phyloP scores from a whole-genome alignment of 2,888 invertebrate species.

The Congeria kusceri region DNA sequence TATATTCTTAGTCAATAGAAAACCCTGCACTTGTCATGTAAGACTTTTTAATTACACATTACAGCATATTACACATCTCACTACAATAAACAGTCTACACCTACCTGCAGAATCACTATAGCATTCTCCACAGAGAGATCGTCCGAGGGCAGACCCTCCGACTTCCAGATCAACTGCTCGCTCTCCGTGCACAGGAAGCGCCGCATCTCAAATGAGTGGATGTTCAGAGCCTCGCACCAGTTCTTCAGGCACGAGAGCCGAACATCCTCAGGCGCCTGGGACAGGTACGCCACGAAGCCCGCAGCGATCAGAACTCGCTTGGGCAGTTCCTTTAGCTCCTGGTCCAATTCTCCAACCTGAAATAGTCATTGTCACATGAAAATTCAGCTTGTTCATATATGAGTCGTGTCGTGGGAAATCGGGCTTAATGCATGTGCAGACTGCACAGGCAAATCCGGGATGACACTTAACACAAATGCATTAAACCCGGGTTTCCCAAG shows the following conservation, averaged over 20 bases:
- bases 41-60: too few relatives aligned
- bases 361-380: too few relatives aligned
- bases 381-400: too few relatives aligned
- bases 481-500: too few relatives aligned
- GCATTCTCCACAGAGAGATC: conserved; percentile 93
- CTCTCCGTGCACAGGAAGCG: conserved; percentile 89
- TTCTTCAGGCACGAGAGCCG: conserved; percentile 87
- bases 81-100: too few relatives aligned
- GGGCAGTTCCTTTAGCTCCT: conserved; percentile 89
- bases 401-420: too few relatives aligned
- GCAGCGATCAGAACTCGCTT: conserved; percentile 90
- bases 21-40: too few relatives aligned
- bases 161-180: conserved; percentile 94
- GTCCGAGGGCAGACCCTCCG: conserved; percentile 93
- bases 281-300: conserved; percentile 92
- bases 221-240: conserved; percentile 85
- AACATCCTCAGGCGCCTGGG: conserved; percentile 90
- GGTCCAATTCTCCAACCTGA: conserved; percentile 86
- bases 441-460: too few relatives aligned
- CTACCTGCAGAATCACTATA: conserved; percentile 90
- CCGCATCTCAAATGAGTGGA: conserved; percentile 87
- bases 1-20: too few relatives aligned
- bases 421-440: too few relatives aligned
- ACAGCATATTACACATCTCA: too few relatives aligned
- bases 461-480: too few relatives aligned